Percentiles rank a stretch among this genome's conserved stretches.
Evolutionary conservation across 2,888 invertebrate species (phyloP).

Genomic region (Malthinus flaveolus): DNA sequence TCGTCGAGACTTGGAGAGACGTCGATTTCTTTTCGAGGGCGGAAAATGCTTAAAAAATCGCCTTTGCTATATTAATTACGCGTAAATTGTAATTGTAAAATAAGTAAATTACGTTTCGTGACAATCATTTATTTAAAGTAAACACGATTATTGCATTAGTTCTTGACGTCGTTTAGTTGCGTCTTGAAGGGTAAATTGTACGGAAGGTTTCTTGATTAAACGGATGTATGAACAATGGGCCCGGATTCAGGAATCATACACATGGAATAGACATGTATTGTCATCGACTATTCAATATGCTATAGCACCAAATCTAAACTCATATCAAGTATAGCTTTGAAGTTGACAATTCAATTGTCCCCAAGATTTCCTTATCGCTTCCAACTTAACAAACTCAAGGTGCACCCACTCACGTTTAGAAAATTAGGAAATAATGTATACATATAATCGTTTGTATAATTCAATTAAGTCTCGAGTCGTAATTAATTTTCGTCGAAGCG

Average conservation of each 20-base stretch:
- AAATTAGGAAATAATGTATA: constrained; percentile 23
- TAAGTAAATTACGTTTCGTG: not conserved
- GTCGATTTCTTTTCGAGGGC: not conserved
- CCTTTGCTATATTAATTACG: not conserved
- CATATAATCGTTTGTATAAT: constrained; percentile 16
- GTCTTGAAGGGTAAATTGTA: constrained; percentile 40
- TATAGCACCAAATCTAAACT: constrained; percentile 47
- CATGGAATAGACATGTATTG: constrained; percentile 52
- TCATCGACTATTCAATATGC: constrained; percentile 47
- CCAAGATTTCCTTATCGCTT: constrained; percentile 41
- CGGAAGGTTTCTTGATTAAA: constrained; percentile 46
- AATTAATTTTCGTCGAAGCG: no score
- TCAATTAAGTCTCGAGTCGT: constrained; percentile 3
- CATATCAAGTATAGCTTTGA: constrained; percentile 51
- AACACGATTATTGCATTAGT: constrained; percentile 23
- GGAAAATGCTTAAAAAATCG: not conserved
- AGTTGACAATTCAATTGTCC: constrained; percentile 52
- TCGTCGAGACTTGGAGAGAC: not conserved
- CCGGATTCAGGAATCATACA: constrained; percentile 52
- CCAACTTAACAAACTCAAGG: constrained; percentile 15
- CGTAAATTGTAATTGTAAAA: not conserved
- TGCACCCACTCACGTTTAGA: constrained; percentile 13
- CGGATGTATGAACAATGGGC: constrained; percentile 48
- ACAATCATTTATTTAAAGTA: constrained; percentile 10
- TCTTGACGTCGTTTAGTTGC: constrained; percentile 18